phyloP scores from a whole-genome alignment of 2,797 vertebrate genomes.

The Notolepis coatsorum region DNA sequence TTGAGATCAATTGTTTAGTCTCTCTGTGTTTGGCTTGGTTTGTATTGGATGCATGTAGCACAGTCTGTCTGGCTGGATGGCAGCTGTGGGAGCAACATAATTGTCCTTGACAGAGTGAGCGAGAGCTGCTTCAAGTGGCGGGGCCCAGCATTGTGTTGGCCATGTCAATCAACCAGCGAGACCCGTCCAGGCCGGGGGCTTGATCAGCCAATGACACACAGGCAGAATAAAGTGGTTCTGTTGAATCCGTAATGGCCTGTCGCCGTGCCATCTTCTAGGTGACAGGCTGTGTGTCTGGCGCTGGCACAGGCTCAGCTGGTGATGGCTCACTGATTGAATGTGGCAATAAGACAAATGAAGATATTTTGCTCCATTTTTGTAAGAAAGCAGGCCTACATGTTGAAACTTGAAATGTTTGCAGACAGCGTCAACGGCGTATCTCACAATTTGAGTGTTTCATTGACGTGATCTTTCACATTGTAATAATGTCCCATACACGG shows the following conservation, averaged over 20 bases:
- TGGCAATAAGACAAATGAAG: conserved; percentile 27
- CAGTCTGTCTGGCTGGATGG: conserved; percentile 45
- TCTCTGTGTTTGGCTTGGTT: conserved; percentile 41
- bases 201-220: conserved; percentile 51
- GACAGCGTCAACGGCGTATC: not conserved
- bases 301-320: conserved; percentile 31
- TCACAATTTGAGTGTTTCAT: not conserved
- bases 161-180: conserved; percentile 62
- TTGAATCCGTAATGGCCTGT: conserved; percentile 74
- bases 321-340: conserved; percentile 45
- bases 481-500: conserved; percentile 11
- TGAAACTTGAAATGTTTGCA: not conserved
- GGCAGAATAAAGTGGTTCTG: conserved; percentile 63
- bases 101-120: conserved; percentile 69
- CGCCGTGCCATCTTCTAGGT: conserved; percentile 62
- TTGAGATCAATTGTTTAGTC: too few relatives aligned
- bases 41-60: conserved; percentile 52
- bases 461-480: not conserved
- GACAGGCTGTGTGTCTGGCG: conserved; percentile 60
- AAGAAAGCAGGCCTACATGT: not conserved
- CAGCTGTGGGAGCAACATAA: conserved; percentile 57
- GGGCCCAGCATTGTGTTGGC: conserved; percentile 50
- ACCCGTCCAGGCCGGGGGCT: conserved; percentile 31
- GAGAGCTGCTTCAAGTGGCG: conserved; percentile 53
- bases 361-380: not conserved